Evolutionary conservation across 2,113 vertebrate genomes (phyloP).

Genomic region (Laterallus jamaicensis): DNA sequence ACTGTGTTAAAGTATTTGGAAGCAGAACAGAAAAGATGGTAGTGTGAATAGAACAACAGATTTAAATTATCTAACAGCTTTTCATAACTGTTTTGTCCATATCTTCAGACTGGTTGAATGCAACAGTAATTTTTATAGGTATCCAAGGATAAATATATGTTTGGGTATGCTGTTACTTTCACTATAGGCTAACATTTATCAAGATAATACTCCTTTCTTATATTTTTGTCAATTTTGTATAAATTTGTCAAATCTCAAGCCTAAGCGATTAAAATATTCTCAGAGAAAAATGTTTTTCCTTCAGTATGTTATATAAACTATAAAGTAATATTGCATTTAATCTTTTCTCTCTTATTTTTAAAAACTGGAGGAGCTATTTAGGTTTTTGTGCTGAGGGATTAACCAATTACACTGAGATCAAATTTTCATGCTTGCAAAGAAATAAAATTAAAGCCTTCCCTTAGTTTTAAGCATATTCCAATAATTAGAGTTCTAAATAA

Average conservation of each 20-base stretch:
- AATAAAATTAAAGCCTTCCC: neutral
- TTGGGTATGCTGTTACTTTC: neutral
- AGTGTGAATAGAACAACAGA: neutral
- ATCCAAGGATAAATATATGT: neutral
- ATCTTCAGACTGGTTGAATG: neutral
- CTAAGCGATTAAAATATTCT: neutral
- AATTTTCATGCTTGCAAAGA: neutral
- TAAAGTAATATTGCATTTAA: neutral
- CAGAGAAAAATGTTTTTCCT: neutral
- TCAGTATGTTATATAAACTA: neutral
- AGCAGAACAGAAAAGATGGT: neutral
- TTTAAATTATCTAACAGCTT: neutral
- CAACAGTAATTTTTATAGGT: neutral
- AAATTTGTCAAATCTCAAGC: neutral
- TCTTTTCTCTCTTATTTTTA: neutral
- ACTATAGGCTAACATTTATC: neutral
- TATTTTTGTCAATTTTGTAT: neutral
- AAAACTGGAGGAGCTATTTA: neutral
- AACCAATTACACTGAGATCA: neutral
- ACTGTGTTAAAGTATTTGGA: neutral
- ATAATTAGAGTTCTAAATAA: neutral
- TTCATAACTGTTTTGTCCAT: neutral
- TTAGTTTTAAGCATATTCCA: neutral
- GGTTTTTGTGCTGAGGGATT: neutral
- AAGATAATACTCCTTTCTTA: neutral